phyloP scores from a whole-genome alignment of 2,888 invertebrate genomes.

The Torymus auratus region DNA sequence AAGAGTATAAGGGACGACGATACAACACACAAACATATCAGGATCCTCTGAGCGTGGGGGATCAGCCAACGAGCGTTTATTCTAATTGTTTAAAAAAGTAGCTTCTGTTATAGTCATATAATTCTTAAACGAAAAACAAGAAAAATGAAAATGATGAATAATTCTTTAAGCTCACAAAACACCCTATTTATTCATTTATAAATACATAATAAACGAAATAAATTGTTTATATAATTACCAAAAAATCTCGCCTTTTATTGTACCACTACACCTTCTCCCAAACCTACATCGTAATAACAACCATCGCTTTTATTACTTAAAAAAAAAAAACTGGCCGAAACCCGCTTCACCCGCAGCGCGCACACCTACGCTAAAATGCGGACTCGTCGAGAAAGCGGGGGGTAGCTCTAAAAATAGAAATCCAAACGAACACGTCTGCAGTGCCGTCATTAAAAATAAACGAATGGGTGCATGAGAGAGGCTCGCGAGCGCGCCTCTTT shows the following conservation, averaged over 20 bases:
- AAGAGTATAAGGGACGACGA: constrained; percentile 11
- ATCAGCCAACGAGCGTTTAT: constrained; percentile 51
- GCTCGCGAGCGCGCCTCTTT: constrained; percentile 7
- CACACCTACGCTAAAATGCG: not conserved
- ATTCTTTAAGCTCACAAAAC: constrained; percentile 52
- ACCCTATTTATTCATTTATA: constrained; percentile 57
- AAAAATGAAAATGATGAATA: not conserved
- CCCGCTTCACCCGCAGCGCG: too few species aligned
- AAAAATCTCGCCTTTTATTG: too few species aligned
- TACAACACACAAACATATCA: constrained; percentile 55
- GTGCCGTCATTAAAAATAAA: constrained; percentile 53
- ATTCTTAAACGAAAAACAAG: constrained; percentile 32
- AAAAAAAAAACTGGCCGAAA: too few species aligned
- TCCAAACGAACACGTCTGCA: constrained; percentile 33
- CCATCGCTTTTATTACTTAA: too few species aligned
- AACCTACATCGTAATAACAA: too few species aligned
- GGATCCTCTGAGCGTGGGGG: constrained; percentile 27
- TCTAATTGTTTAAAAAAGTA: constrained; percentile 53
- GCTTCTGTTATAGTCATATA: constrained; percentile 49
- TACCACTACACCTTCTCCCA: too few species aligned
- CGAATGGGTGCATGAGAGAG: not conserved
- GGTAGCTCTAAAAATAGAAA: constrained; percentile 43
- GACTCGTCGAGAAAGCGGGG: not conserved
- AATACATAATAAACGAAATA: constrained; percentile 55
- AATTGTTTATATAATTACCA: constrained; percentile 59